Conservation (phyloP, 1,140 invertebrate species). For the Sesamia nonagrioides region DNA sequence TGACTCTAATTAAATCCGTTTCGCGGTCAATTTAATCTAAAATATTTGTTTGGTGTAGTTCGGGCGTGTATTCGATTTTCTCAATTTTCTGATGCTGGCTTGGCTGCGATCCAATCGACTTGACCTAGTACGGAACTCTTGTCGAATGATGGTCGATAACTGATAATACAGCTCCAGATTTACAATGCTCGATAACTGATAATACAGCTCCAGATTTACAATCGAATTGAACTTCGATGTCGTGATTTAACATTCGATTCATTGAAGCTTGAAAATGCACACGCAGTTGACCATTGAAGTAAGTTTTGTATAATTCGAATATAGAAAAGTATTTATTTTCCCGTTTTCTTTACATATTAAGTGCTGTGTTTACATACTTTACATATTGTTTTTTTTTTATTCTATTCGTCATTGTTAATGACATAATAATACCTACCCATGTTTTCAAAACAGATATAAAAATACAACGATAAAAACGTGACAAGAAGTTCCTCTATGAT, state of each 20-base stretch:
- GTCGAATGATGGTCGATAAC: conserved; percentile 31
- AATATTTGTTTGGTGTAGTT: conserved; percentile 13
- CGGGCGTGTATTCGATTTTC: background rate
- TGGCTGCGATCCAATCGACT: conserved; percentile 24
- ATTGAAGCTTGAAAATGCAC: background rate
- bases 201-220: conserved; percentile 5
- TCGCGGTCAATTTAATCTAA: conserved; percentile 11
- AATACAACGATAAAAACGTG: conserved; percentile 3
- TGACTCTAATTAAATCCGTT: conserved; percentile 20
- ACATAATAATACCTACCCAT: background rate
- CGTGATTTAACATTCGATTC: background rate
- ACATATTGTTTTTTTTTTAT: background rate
- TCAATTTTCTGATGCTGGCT: conserved; percentile 13
- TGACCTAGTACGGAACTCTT: conserved; percentile 38
- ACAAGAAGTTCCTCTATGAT: conserved; percentile 2
- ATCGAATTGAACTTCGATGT: background rate
- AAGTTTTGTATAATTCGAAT: background rate
- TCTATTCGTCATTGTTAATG: background rate
- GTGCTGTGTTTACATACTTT: background rate
- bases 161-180: conserved; percentile 15
- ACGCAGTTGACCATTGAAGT: background rate
- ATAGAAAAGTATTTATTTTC: background rate
- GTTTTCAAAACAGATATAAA: background rate
- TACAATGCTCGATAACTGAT: conserved; percentile 31
- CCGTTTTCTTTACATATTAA: background rate